Conservation (phyloP, 2,113 vertebrate genomes). For the Steatornis caripensis region DNA sequence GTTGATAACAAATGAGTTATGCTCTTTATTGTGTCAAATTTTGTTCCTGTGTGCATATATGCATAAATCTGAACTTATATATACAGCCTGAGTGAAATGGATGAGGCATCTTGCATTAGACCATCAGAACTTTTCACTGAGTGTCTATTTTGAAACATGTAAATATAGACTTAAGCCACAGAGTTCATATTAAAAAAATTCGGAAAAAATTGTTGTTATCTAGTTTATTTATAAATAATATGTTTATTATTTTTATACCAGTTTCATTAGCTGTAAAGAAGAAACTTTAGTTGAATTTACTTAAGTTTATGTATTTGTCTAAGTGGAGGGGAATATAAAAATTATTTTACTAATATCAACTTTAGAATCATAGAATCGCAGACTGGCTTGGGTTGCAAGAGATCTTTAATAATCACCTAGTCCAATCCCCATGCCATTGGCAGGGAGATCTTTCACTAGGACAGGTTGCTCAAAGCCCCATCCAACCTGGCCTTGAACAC, state of each 20-base stretch:
- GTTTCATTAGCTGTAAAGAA: background rate
- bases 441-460: background rate
- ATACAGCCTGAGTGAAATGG: background rate
- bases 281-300: background rate
- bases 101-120: background rate
- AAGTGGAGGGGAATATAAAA: background rate
- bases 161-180: background rate
- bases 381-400: background rate
- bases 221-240: no score
- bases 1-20: background rate
- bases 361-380: background rate
- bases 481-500: background rate
- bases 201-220: background rate
- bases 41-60: background rate
- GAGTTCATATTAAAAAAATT: background rate
- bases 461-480: background rate
- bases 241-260: no score
- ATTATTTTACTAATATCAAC: background rate
- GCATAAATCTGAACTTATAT: background rate
- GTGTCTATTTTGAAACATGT: background rate
- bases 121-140: background rate
- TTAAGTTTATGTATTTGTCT: background rate
- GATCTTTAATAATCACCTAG: background rate
- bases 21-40: background rate
- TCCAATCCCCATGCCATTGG: accelerated